A percentile compares a stretch with the other conserved stretches of the same genome.
Conservation (phyloP, 2,113 vertebrate genomes). For the Leucoraja erinaceus region DNA sequence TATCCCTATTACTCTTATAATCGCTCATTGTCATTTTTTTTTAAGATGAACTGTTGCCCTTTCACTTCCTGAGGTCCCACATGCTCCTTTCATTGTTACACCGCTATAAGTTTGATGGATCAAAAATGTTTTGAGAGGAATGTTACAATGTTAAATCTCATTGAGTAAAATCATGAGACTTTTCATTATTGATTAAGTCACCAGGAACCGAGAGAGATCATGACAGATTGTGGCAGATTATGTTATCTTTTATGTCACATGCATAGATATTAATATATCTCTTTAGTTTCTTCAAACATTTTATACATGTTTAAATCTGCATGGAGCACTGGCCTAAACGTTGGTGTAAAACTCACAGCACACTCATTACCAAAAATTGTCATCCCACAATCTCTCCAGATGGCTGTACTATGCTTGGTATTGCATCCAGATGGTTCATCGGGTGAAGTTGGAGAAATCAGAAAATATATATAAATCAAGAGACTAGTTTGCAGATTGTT, state of each 20-base stretch:
- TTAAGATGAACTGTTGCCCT: background rate
- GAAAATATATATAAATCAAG: background rate
- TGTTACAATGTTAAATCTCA: too few relatives aligned
- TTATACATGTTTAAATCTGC: background rate
- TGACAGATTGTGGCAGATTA: background rate
- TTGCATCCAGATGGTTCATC: background rate
- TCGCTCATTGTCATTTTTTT: background rate
- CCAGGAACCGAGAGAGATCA: background rate
- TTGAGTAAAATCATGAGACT: too few relatives aligned
- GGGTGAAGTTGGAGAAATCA: background rate
- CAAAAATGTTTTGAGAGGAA: too few relatives aligned
- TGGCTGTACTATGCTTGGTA: background rate
- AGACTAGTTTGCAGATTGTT: background rate
- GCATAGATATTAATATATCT: background rate
- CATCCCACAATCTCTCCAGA: background rate
- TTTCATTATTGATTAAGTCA: too few relatives aligned
- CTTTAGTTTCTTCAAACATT: background rate
- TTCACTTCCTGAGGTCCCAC: background rate
- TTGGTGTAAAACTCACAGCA: background rate
- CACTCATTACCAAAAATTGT: background rate
- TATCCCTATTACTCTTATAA: background rate
- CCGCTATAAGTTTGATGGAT: too few relatives aligned
- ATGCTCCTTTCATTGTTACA: background rate
- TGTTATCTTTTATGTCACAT: background rate
- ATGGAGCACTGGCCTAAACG: background rate